A percentile compares a stretch with the other conserved stretches of the same genome.
These are phyloP conservation scores for Euphonia xanthogaster DNA, from an alignment of 2,797 vertebrate species.

Conservation along the genomic window DNA sequence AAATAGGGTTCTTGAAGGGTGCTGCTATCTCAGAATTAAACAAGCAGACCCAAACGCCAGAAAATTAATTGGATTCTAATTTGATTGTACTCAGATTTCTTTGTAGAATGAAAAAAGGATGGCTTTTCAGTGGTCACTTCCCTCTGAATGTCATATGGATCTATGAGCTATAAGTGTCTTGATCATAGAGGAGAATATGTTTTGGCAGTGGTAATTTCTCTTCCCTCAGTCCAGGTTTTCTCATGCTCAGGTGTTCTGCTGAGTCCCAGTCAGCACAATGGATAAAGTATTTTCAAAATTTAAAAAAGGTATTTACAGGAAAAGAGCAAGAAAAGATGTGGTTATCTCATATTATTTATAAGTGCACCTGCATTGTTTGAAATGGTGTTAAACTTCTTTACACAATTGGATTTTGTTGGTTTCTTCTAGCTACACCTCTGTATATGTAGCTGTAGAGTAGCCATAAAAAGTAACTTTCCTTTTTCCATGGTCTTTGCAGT, in stretches of 20 bases:
- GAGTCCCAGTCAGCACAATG: neutral
- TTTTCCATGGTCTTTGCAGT: neutral
- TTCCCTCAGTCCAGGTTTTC: neutral
- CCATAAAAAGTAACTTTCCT: neutral
- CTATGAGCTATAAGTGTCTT: neutral
- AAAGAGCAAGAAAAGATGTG: neutral
- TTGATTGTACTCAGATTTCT: neutral
- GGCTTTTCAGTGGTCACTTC: neutral
- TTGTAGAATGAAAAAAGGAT: neutral
- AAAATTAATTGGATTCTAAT: neutral
- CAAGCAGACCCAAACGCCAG: neutral
- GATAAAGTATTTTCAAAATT: neutral
- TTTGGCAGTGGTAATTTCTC: neutral
- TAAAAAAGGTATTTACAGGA: neutral
- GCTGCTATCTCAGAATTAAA: neutral
- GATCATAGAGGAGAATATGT: neutral
- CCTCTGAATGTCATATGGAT: fast-evolving
- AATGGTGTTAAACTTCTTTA: neutral
- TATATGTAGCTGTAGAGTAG: neutral
- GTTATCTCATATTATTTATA: neutral
- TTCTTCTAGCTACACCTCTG: fast-evolving
- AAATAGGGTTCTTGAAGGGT: neutral
- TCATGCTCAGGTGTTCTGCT: neutral
- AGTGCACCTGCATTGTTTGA: neutral
- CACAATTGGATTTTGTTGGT: neutral